Base-by-base conservation (phyloP, 2,888 invertebrate species). In the Muschampia plurimacula region DNA sequence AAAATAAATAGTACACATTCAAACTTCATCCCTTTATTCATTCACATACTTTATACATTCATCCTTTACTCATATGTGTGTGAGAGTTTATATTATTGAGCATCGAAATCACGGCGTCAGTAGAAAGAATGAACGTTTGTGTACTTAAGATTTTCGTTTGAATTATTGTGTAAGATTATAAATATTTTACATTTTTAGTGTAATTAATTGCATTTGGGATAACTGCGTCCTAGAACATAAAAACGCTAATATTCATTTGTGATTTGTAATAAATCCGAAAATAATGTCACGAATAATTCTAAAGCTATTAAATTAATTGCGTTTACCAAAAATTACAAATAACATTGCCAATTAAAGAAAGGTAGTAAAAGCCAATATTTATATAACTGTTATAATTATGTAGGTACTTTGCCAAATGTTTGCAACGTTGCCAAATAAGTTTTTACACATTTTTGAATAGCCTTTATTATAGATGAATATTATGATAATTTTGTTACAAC, bases 41-140 rank as follows among this genome's bases (percentile, higher is more conserved):
- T n/a, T 49, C 1, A n/a, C 2, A n/a, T n/a, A n/a, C n/a, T n/a
- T n/a, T n/a, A n/a, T n/a, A n/a, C n/a, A n/a, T n/a, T n/a, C n/a
- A n/a, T n/a, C n/a, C n/a, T 32, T 41, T 63, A 55, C 41, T 41
- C 41, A 0, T 80, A 81, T 78, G 80, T 80, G 78, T 83, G 82
- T 73, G 71, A 65, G 66, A 69, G 9, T 39, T 72, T 74, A 74
- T 74, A 22, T 66, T 65, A 67, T 67, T 67, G 74, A 77, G 72
- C 77, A 77, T 77, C 77, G 75, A 77, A 77, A 52, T 67, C 32
- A 75, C 75, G 71, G 67, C 74, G 52, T 74, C 74, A 63, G 49
- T 77, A 75, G 74, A 15, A 69, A 71, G 65, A 57, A 15, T 65
- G 7, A 39, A 10, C 41, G 57, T 46, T 59, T 62, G 41, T 39